phyloP scores from a whole-genome alignment of 2,797 vertebrate species.

The Ara ararauna region DNA sequence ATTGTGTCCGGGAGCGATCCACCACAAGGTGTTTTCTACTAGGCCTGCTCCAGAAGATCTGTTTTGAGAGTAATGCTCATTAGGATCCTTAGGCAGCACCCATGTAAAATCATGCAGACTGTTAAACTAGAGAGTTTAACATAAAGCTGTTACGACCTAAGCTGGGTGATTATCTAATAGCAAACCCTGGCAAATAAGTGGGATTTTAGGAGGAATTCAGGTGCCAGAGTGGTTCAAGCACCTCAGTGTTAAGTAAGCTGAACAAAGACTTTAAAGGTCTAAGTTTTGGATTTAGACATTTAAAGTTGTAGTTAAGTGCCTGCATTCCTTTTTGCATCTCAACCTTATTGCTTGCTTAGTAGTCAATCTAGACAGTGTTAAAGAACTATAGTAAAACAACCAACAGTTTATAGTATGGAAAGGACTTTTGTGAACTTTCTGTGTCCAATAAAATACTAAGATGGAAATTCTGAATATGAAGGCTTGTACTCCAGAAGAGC shows the following conservation, averaged over 20 bases:
- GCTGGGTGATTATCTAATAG: not conserved
- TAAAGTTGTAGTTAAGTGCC: not conserved
- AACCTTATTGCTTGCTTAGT: not conserved
- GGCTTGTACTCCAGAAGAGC: not conserved
- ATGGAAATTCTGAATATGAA: not conserved
- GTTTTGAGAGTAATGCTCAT: not conserved
- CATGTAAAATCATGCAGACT: not conserved
- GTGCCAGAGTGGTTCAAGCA: not conserved
- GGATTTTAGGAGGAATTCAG: not conserved
- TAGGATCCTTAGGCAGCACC: not conserved
- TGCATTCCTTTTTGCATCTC: not conserved
- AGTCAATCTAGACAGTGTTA: not conserved
- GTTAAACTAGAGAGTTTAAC: not conserved
- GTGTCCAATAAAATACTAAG: not conserved
- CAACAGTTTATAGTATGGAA: not conserved
- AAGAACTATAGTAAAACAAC: not conserved
- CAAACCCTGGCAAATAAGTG: not conserved
- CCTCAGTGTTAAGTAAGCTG: not conserved
- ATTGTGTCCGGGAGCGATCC: not conserved
- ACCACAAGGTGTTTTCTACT: not conserved
- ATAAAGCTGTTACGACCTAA: not conserved
- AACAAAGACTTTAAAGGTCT: not conserved
- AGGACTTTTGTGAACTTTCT: not conserved
- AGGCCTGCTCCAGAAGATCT: not conserved
- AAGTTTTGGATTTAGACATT: not conserved